phyloP scores from a whole-genome alignment of 2,888 invertebrate genomes.

The Cantharis rustica region DNA sequence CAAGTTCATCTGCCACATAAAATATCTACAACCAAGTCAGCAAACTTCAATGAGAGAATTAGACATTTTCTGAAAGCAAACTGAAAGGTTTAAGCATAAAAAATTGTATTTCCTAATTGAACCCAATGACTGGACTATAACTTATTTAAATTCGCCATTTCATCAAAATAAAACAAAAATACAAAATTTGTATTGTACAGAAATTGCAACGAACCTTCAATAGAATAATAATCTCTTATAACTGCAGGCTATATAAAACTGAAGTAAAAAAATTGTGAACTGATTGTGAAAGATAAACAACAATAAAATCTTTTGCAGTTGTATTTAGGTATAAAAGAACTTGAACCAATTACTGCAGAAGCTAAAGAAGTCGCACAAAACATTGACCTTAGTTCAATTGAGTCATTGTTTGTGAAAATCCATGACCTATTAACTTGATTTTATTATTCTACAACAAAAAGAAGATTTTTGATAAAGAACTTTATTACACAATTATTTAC shows the following conservation, averaged over 20 bases:
- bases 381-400: not conserved
- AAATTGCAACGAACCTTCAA: not conserved
- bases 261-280: not conserved
- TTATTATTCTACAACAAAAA: not conserved
- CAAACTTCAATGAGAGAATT: no score
- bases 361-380: not conserved
- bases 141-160: not conserved
- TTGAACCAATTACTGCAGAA: not conserved
- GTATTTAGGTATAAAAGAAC: not conserved
- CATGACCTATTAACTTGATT: not conserved
- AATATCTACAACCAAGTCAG: no score
- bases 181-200: not conserved
- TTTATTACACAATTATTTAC: slow-evolving; percentile 33
- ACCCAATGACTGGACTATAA: no score
- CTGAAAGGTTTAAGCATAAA: no score
- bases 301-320: not conserved
- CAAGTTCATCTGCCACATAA: no score
- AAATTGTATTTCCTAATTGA: no score
- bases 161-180: not conserved
- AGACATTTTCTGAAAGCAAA: no score
- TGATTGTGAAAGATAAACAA: not conserved
- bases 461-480: not conserved
- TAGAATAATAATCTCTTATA: not conserved
- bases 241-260: not conserved
- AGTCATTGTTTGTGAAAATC: not conserved